phyloP scores from a whole-genome alignment of 2,888 invertebrate species.

The Harpagoxenus sublaevis region DNA sequence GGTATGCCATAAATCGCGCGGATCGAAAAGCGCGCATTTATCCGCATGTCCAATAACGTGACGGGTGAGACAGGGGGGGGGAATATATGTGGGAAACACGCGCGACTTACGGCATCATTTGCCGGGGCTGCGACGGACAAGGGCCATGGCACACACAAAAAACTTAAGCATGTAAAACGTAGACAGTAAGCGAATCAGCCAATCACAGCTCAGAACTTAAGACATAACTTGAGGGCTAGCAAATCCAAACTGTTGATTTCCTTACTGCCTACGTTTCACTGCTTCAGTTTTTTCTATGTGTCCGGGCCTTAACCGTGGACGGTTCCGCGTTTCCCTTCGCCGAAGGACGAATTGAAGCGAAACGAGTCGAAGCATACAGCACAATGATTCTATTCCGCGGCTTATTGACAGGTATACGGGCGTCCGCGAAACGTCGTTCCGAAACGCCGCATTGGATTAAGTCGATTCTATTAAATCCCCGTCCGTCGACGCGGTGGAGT shows the following conservation, averaged over 20 bases:
- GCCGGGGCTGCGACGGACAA: slow-evolving; percentile 8
- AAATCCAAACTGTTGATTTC: no score
- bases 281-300: no score
- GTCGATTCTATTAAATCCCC: slow-evolving; percentile 54
- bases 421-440: slow-evolving; percentile 46
- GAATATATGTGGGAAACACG: slow-evolving; percentile 4
- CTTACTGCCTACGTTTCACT: no score
- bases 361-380: slow-evolving; percentile 45
- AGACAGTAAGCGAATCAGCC: no score
- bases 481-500: not conserved
- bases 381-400: slow-evolving; percentile 56
- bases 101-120: slow-evolving; percentile 49
- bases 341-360: slow-evolving; percentile 48
- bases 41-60: slow-evolving; percentile 6
- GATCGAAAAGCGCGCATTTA: slow-evolving; percentile 6
- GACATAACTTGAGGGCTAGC: no score
- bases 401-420: slow-evolving; percentile 59
- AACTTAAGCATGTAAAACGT: no score
- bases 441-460: slow-evolving; percentile 45
- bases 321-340: slow-evolving; percentile 10
- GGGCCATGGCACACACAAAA: no score
- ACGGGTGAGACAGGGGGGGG: not conserved
- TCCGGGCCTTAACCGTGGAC: slow-evolving; percentile 13
- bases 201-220: no score
- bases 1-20: not conserved